These are phyloP conservation scores for Lymantria dispar DNA, from an alignment of 2,888 invertebrate genomes.

Conservation along the genomic window DNA sequence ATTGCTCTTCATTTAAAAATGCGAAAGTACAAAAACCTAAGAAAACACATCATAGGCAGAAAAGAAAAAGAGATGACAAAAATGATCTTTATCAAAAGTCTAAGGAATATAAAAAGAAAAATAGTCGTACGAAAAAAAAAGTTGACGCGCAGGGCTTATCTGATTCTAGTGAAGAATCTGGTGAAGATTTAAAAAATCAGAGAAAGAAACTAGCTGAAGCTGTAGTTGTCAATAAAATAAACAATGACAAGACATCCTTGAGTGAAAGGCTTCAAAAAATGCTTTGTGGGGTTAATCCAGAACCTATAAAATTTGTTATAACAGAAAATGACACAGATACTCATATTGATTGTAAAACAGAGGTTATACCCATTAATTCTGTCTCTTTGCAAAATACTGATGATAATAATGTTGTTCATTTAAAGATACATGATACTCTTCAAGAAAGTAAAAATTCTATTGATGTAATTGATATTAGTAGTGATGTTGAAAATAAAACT, in stretches of 20 bases:
- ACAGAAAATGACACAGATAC: conserved; percentile 24
- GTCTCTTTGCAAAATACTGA: conserved; percentile 22
- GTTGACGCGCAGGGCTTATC: conserved; percentile 40
- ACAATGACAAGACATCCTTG: conserved; percentile 60
- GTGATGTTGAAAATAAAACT: conserved; percentile 40
- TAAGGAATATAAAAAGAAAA: conserved; percentile 52
- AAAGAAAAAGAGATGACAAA: conserved; percentile 45
- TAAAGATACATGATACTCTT: conserved; percentile 14
- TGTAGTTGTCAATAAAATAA: conserved; percentile 63
- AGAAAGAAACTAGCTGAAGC: conserved; percentile 80
- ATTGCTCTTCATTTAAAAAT: conserved; percentile 26
- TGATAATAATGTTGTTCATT: conserved; percentile 14
- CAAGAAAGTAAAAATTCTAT: conserved; percentile 17
- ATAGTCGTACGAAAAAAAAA: conserved; percentile 46
- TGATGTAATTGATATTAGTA: conserved; percentile 48
- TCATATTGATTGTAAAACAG: conserved; percentile 9
- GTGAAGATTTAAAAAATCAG: conserved; percentile 70
- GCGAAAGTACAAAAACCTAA: conserved; percentile 35
- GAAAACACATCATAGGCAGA: conserved; percentile 40
- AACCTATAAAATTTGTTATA: conserved; percentile 23
- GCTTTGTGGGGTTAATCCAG: conserved; percentile 47
- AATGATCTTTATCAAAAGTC: conserved; percentile 26
- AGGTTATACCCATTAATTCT: conserved; percentile 16
- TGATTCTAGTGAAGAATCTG: conserved; percentile 70
- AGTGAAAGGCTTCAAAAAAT: conserved; percentile 69